Evolutionary conservation across 2,888 invertebrate genomes (phyloP).

Genomic region (Zaprionus bogoriensis): DNA sequence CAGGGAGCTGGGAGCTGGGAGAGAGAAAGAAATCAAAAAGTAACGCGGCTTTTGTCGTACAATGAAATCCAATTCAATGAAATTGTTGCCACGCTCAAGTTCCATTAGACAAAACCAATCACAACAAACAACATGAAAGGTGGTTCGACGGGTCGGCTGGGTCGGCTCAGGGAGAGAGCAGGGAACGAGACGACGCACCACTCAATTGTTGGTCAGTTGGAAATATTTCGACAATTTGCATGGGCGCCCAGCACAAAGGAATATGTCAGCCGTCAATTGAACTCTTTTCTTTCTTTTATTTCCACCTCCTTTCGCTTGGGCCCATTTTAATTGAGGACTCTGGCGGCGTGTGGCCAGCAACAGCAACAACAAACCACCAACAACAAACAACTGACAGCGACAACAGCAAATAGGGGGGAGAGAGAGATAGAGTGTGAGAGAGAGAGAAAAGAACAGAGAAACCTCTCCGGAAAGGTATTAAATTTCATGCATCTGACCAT

Average conservation of each 20-base stretch:
- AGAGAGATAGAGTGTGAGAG: background rate
- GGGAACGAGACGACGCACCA: slow-evolving; percentile 20
- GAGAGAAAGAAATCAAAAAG: slow-evolving; percentile 55
- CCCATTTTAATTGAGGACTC: slow-evolving; percentile 76
- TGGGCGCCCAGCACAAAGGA: slow-evolving; percentile 63
- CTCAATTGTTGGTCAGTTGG: slow-evolving; percentile 75
- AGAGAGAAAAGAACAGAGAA: background rate
- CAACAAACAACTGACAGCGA: slow-evolving; percentile 32
- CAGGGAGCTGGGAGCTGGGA: background rate
- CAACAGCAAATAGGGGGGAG: slow-evolving; percentile 38
- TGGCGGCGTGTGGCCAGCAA: slow-evolving; percentile 63
- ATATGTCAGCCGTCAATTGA: slow-evolving; percentile 76
- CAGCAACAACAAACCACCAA: slow-evolving; percentile 44
- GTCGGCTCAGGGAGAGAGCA: background rate
- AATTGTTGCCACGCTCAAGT: slow-evolving; percentile 78
- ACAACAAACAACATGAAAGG: slow-evolving; percentile 70
- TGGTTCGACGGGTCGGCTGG: slow-evolving; percentile 19
- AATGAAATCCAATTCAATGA: slow-evolving; percentile 81
- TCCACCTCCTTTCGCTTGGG: slow-evolving; percentile 21
- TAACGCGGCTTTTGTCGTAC: slow-evolving; percentile 59
- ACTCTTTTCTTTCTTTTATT: slow-evolving; percentile 64
- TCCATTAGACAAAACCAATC: slow-evolving; percentile 81
- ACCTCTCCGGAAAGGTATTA: slow-evolving; percentile 44
- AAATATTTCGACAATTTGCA: slow-evolving; percentile 79
- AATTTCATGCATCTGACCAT: slow-evolving; percentile 53